phyloP scores from a whole-genome alignment of 2,113 vertebrate species.

The Lagenorhynchus albirostris region DNA sequence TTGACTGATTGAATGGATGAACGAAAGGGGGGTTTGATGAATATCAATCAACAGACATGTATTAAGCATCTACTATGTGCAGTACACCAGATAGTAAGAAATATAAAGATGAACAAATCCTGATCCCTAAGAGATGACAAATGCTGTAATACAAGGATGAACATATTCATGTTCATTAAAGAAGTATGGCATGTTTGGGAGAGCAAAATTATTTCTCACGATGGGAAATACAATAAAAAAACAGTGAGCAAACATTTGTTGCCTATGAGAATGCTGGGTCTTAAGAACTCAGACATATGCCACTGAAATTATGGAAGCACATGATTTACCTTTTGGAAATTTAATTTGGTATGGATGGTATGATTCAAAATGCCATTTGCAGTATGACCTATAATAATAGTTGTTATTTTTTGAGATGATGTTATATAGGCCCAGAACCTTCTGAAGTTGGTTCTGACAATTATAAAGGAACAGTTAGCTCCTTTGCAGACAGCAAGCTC shows the following conservation, averaged over 20 bases:
- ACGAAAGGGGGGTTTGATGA: not conserved
- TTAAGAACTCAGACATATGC: not conserved
- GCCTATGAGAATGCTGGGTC: not conserved
- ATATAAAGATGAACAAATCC: not conserved
- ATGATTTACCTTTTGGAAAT: conserved; percentile 52
- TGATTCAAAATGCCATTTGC: conserved; percentile 54
- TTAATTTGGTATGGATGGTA: conserved; percentile 39
- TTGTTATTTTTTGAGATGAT: conserved; percentile 68
- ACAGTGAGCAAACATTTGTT: not conserved
- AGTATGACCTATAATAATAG: conserved; percentile 59
- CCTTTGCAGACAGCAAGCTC: conserved; percentile 79
- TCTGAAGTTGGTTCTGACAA: conserved; percentile 71
- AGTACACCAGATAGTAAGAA: not conserved
- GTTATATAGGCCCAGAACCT: conserved; percentile 69
- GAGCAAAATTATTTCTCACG: conserved; percentile 20
- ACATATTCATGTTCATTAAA: conserved; percentile 24
- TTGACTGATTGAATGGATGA: not conserved
- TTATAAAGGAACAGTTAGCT: conserved; percentile 73
- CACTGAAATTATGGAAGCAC: not conserved
- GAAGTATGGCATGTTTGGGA: not conserved
- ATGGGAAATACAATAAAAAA: conserved; percentile 18
- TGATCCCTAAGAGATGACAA: not conserved
- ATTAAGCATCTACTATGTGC: not conserved
- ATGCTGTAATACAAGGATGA: not conserved
- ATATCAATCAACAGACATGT: not conserved